Percentiles rank a stretch among this genome's conserved stretches.
Conservation (phyloP, 2,797 vertebrate species). For the Furcifer pardalis region DNA sequence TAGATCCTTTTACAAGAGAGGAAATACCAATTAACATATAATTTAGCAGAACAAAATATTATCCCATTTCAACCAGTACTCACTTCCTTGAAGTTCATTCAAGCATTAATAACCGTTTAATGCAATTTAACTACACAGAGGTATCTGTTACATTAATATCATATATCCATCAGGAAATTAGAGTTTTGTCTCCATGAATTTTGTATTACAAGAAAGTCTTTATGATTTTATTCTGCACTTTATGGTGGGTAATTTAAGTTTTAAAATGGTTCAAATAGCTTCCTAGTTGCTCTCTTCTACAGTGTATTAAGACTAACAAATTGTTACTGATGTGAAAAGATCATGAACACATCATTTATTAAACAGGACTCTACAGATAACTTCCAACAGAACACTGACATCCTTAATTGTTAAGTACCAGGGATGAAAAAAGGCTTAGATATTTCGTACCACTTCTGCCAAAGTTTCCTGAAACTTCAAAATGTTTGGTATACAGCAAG, state of each 20-base stretch:
- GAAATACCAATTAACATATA: slow-evolving; percentile 87
- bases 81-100: slow-evolving; percentile 87
- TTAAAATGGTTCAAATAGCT: slow-evolving; percentile 71
- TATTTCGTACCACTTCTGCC: background rate
- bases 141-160: slow-evolving; percentile 87
- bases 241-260: slow-evolving; percentile 78
- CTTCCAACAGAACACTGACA: slow-evolving; percentile 31
- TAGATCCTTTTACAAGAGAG: slow-evolving; percentile 84
- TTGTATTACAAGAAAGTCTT: slow-evolving; percentile 81
- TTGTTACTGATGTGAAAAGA: slow-evolving; percentile 74
- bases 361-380: slow-evolving; percentile 57
- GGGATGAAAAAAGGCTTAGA: background rate
- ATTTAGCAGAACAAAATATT: slow-evolving; percentile 87
- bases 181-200: slow-evolving; percentile 84
- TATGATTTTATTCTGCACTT: slow-evolving; percentile 79
- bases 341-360: slow-evolving; percentile 74
- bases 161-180: slow-evolving; percentile 86
- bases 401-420: slow-evolving; percentile 34
- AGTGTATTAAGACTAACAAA: slow-evolving; percentile 75
- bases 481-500: background rate
- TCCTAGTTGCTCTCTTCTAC: slow-evolving; percentile 64
- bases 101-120: slow-evolving; percentile 88
- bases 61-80: slow-evolving; percentile 83
- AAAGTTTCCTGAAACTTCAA: background rate
- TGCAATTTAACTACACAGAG: slow-evolving; percentile 84